These are phyloP conservation scores for Hemithea aestivaria DNA, from an alignment of 2,888 invertebrate genomes.

Conservation along the genomic window DNA sequence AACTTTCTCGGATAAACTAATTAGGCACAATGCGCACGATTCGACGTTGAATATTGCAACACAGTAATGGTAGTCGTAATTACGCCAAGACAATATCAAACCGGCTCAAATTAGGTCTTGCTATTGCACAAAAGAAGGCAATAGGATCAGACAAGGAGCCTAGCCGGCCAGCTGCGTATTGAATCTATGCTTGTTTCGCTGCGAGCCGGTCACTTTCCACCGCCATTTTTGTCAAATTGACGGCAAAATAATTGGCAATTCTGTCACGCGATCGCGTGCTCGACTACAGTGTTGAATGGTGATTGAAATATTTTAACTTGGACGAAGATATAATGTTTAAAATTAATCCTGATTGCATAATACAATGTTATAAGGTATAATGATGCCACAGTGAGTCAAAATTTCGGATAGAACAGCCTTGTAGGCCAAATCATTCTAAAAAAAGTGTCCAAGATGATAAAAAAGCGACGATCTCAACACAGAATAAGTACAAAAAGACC, in stretches of 20 bases:
- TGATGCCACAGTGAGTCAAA: no score
- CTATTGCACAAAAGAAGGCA: slow-evolving; percentile 48
- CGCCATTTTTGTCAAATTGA: slow-evolving; percentile 61
- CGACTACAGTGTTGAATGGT: slow-evolving; percentile 14
- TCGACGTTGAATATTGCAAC: slow-evolving; percentile 44
- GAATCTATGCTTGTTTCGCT: slow-evolving; percentile 34
- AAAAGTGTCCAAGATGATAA: no score
- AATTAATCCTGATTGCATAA: background rate
- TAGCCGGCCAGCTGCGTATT: slow-evolving; percentile 53
- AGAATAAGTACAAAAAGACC: no score
- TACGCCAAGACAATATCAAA: slow-evolving; percentile 46
- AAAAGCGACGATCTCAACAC: no score
- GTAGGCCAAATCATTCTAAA: no score
- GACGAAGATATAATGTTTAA: slow-evolving; percentile 11
- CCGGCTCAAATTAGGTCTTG: slow-evolving; percentile 48
- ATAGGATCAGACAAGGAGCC: slow-evolving; percentile 43
- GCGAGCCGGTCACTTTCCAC: slow-evolving; percentile 48
- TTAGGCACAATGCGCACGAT: slow-evolving; percentile 40
- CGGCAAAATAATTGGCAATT: slow-evolving; percentile 48
- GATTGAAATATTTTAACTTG: slow-evolving; percentile 11
- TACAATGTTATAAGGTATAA: no score
- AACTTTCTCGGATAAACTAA: slow-evolving; percentile 47
- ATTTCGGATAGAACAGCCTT: no score
- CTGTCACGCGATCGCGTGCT: slow-evolving; percentile 54
- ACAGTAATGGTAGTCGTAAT: slow-evolving; percentile 49